phyloP scores from a whole-genome alignment of 2,113 vertebrate genomes.

The Pogonocichla stellata region DNA sequence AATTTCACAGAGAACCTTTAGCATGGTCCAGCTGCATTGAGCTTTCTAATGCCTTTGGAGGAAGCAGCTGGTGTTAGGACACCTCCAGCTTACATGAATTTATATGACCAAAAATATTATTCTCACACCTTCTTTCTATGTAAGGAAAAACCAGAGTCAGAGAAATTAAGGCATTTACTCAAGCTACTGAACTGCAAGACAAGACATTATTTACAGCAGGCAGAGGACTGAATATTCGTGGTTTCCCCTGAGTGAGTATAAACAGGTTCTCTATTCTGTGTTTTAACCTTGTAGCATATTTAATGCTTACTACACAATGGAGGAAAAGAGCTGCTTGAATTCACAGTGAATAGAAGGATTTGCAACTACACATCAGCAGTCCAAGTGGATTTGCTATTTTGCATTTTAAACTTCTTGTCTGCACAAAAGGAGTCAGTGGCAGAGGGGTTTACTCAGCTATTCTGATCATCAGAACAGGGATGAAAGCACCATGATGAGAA shows the following conservation, averaged over 20 bases:
- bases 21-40: fast-evolving
- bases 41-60: neutral
- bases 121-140: neutral
- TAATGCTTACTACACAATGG: neutral
- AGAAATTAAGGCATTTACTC: neutral
- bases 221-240: neutral
- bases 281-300: neutral
- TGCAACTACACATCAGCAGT: neutral
- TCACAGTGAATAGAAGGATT: neutral
- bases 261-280: neutral
- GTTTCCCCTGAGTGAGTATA: neutral
- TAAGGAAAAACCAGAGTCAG: neutral
- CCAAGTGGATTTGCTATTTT: neutral
- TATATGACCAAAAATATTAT: neutral
- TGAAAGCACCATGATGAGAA: neutral
- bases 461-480: neutral
- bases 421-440: neutral
- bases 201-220: neutral
- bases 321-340: neutral
- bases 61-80: neutral
- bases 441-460: neutral
- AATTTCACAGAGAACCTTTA: neutral
- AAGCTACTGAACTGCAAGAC: neutral
- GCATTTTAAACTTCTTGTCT: constrained; percentile 7
- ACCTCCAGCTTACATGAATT: neutral